Evolutionary conservation across 2,797 vertebrate genomes (phyloP), one percentile per base, ranked within the genome.

Genomic region (Triplophysa bombifrons): DNA sequence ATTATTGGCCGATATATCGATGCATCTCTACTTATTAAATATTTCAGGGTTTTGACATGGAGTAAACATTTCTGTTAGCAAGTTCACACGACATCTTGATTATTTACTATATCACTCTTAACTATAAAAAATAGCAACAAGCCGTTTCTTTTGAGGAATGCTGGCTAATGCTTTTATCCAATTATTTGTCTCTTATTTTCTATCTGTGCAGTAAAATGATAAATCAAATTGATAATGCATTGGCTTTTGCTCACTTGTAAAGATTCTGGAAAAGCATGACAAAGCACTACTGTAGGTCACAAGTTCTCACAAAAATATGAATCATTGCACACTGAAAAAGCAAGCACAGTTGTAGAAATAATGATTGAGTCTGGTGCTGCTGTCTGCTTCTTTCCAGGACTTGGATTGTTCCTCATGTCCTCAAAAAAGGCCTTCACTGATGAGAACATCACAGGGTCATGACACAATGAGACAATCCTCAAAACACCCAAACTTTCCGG

Each of bases 191-290:
- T 72, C 34, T 60, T 73, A 1, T 25, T 56, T 58, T 53, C 8
- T 41, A 20, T 30, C 67, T 64, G 27, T 27, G 11, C 27, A 51
- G 27, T 68, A 55, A 78, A 30, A 14, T 27, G 19, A 53, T 63
- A 38, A 71, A 71, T 71, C 30, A 53, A 78, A 78, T 64, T 77
- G 25, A 78, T 25, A 30, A 53, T 51, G 48, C 76, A 55, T 68
- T 48, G 64, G 68, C 25, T 78, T 12, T n/a, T 53, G 67, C 46
- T 60, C n/a, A 78, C 4, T 19, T 8, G 7, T 9, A 64, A 14
- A 64, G 30, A 38, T 64, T 38, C 10, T 41, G 41, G 41, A 41
- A 11, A 41, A 10, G 41, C 41, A 41, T 10, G 2, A 11, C 10
- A 41, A 41, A 41, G 41, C 60, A 50, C 48, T n/a, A 58, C 69